Percentiles rank a stretch among this genome's conserved stretches.
Evolutionary conservation across 1,140 invertebrate species (phyloP).

Genomic region (Drosophila rufa): DNA sequence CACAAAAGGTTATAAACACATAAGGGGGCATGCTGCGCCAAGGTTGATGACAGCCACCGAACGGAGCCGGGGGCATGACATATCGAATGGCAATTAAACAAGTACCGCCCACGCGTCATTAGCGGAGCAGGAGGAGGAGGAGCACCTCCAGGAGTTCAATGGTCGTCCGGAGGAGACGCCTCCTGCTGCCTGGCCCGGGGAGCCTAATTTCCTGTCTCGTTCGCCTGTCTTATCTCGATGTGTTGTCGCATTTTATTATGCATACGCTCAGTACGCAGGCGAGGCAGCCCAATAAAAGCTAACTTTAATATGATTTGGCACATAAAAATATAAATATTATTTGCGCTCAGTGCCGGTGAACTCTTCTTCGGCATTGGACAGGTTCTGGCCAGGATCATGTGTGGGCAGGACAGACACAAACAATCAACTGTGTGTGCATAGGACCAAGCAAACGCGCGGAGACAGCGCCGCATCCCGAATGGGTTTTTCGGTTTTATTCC

Average conservation of each 20-base stretch:
- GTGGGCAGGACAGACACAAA: slow-evolving; percentile 51
- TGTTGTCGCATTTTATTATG: slow-evolving; percentile 78
- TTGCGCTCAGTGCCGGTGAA: slow-evolving; percentile 61
- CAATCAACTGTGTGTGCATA: slow-evolving; percentile 52
- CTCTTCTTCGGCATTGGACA: slow-evolving; percentile 36
- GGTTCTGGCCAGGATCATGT: slow-evolving; percentile 42
- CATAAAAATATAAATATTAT: slow-evolving; percentile 82
- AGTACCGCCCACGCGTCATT: slow-evolving; percentile 62
- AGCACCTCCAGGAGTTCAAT: slow-evolving; percentile 42
- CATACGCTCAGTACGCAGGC: slow-evolving; percentile 63
- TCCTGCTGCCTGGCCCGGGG: slow-evolving; percentile 10
- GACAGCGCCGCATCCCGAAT: slow-evolving; percentile 56
- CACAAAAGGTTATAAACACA: slow-evolving; percentile 77
- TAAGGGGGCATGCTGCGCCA: slow-evolving; percentile 26
- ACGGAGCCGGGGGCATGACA: slow-evolving; percentile 42
- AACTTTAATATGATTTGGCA: slow-evolving; percentile 80
- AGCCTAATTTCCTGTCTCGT: slow-evolving; percentile 77
- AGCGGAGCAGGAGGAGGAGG: slow-evolving; percentile 9
- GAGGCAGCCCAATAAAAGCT: slow-evolving; percentile 65
- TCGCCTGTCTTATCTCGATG: slow-evolving; percentile 71
- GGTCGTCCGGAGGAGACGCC: slow-evolving; percentile 47
- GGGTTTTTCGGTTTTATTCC: slow-evolving; percentile 52
- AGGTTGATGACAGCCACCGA: slow-evolving; percentile 72
- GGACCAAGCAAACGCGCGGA: slow-evolving; percentile 22
- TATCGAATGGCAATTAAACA: slow-evolving; percentile 80